Evolutionary conservation across 35 echinoderm and acorn worm genomes (phyloP).

Genomic region (Ophiothrix spiculata): DNA sequence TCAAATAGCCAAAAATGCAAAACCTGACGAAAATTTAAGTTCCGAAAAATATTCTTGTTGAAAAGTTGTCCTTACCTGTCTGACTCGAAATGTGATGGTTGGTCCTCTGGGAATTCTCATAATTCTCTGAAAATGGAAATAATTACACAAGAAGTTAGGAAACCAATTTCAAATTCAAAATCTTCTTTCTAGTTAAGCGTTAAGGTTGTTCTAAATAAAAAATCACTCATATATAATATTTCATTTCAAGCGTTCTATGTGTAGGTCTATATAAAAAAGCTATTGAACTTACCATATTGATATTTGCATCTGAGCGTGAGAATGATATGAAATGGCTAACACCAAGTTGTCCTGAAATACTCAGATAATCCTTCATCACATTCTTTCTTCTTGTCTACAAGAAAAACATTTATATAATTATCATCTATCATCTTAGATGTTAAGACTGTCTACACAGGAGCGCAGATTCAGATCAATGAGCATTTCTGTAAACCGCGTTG

Average conservation of each 20-base stretch:
- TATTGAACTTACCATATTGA: slow-evolving; percentile 90
- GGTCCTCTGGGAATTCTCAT: slow-evolving; percentile 83
- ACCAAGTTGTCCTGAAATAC: slow-evolving; percentile 77
- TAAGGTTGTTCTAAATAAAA: too few species aligned
- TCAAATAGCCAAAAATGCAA: too few species aligned
- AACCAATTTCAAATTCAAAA: not conserved
- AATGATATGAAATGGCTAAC: slow-evolving; percentile 74
- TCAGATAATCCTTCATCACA: slow-evolving; percentile 87
- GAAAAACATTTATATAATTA: not conserved
- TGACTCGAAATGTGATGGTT: slow-evolving; percentile 89
- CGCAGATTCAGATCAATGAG: too few species aligned
- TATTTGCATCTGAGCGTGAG: slow-evolving; percentile 65
- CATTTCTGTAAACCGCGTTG: too few species aligned
- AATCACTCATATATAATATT: too few species aligned
- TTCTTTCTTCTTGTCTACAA: slow-evolving; percentile 67
- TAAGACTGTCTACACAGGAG: too few species aligned
- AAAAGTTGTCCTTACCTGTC: slow-evolving; percentile 70
- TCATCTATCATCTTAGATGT: not conserved
- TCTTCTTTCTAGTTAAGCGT: not conserved
- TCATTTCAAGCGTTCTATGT: too few species aligned
- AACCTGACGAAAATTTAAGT: too few species aligned
- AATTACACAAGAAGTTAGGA: not conserved
- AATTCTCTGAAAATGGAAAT: slow-evolving; percentile 69
- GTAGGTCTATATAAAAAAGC: too few species aligned
- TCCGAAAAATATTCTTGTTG: too few species aligned